Percentiles rank a stretch among this genome's conserved stretches.
Evolutionary conservation across 2,113 vertebrate genomes (phyloP).

Genomic region (Muscicapa adusta): DNA sequence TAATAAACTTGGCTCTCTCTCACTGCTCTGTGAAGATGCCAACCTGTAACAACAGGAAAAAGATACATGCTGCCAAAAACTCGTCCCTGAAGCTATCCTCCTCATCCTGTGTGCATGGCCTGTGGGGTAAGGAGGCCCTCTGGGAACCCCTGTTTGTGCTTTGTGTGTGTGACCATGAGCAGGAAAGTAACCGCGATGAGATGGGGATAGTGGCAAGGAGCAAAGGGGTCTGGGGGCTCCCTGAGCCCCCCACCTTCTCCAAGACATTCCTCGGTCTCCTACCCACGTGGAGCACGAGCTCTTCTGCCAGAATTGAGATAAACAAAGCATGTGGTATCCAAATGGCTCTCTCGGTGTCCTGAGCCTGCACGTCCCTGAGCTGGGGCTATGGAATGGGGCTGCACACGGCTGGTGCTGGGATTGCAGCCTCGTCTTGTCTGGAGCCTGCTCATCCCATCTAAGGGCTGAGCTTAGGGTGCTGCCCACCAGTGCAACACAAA

Average conservation of each 20-base stretch:
- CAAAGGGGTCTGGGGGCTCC: not conserved
- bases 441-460: not conserved
- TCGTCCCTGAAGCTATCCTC: constrained; percentile 23
- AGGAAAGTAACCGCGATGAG: not conserved
- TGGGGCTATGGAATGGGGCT: not conserved
- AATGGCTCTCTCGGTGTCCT: not conserved
- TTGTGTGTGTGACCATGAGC: not conserved
- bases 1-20: constrained; percentile 64
- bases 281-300: fast-evolving
- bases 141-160: not conserved
- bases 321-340: not conserved
- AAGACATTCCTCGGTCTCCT: fast-evolving
- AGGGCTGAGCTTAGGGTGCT: not conserved
- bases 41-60: constrained; percentile 38
- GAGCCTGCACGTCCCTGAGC: not conserved
- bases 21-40: constrained; percentile 50
- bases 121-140: not conserved
- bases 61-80: not conserved
- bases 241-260: not conserved
- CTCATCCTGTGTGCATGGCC: not conserved
- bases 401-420: not conserved
- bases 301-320: not conserved
- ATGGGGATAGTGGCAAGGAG: not conserved
- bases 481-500: not conserved
- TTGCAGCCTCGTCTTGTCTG: fast-evolving